phyloP scores from a whole-genome alignment of 2,797 vertebrate genomes.

The Masticophis lateralis region DNA sequence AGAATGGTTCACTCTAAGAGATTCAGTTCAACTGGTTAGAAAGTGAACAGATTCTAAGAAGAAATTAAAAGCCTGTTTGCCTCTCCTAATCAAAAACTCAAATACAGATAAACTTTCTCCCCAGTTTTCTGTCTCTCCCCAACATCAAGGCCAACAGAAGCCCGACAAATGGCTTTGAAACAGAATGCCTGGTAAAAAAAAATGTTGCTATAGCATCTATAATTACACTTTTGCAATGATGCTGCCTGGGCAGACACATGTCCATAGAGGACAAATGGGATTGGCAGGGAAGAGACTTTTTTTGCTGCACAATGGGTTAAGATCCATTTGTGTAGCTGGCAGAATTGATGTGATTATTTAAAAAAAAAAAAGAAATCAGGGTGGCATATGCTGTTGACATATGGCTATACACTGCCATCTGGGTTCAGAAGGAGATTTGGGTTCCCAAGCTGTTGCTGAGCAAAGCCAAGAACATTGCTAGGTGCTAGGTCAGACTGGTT shows the following conservation, averaged over 20 bases:
- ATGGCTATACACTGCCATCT: conserved; percentile 77
- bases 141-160: conserved; percentile 41
- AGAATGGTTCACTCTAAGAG: not conserved
- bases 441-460: conserved; percentile 80
- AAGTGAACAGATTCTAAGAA: not conserved
- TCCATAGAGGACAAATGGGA: conserved; percentile 39
- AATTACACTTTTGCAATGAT: conserved; percentile 22
- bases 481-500: conserved; percentile 74
- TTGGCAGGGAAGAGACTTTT: conserved; percentile 35
- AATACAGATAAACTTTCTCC: conserved; percentile 13
- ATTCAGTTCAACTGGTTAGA: not conserved
- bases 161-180: conserved; percentile 48
- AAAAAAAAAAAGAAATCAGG: conserved; percentile 65
- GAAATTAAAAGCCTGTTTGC: not conserved
- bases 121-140: conserved; percentile 22
- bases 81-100: conserved; percentile 44
- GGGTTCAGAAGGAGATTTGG: conserved; percentile 79
- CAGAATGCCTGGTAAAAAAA: conserved; percentile 16
- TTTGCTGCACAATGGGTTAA: conserved; percentile 54
- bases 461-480: conserved; percentile 76
- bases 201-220: conserved; percentile 37
- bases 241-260: not conserved
- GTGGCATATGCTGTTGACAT: conserved; percentile 80
- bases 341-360: conserved; percentile 72
- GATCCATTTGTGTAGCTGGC: conserved; percentile 62